Evolutionary conservation across 2,888 invertebrate species (phyloP).

Genomic region (Tinea pellionella): DNA sequence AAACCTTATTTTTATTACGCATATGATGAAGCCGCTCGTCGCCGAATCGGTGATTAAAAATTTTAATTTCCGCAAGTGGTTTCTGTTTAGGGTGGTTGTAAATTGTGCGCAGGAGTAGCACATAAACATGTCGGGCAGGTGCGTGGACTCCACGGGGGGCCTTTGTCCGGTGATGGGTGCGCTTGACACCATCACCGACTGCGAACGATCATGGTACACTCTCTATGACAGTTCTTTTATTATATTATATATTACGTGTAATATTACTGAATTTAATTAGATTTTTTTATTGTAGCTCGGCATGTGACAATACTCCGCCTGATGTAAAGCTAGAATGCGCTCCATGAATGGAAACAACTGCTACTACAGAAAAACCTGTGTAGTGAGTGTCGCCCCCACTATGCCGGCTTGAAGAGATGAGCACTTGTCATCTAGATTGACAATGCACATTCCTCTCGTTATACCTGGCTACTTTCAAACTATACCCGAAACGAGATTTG

Average conservation of each 20-base stretch:
- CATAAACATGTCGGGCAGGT: slow-evolving; percentile 58
- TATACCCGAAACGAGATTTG: too few species aligned
- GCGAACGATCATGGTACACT: neutral
- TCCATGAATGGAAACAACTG: too few species aligned
- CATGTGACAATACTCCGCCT: too few species aligned
- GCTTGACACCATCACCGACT: slow-evolving; percentile 16
- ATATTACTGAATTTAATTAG: neutral
- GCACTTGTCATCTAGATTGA: too few species aligned
- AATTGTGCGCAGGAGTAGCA: slow-evolving; percentile 45
- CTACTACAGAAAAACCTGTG: too few species aligned
- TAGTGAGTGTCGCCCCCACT: too few species aligned
- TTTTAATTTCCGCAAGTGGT: slow-evolving; percentile 44
- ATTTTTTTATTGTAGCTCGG: too few species aligned
- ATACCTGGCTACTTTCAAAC: too few species aligned
- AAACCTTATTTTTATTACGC: neutral
- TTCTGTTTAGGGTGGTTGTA: slow-evolving; percentile 32
- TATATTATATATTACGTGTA: neutral
- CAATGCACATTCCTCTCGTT: too few species aligned
- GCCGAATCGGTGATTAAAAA: slow-evolving; percentile 11
- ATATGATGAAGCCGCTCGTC: neutral
- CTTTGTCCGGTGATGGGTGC: slow-evolving; percentile 30
- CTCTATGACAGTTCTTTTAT: neutral
- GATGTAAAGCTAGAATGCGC: too few species aligned
- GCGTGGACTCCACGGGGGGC: slow-evolving; percentile 30
- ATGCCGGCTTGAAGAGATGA: too few species aligned